Base-by-base conservation (phyloP, 2,888 invertebrate genomes). In the Eupithecia subumbrata region DNA sequence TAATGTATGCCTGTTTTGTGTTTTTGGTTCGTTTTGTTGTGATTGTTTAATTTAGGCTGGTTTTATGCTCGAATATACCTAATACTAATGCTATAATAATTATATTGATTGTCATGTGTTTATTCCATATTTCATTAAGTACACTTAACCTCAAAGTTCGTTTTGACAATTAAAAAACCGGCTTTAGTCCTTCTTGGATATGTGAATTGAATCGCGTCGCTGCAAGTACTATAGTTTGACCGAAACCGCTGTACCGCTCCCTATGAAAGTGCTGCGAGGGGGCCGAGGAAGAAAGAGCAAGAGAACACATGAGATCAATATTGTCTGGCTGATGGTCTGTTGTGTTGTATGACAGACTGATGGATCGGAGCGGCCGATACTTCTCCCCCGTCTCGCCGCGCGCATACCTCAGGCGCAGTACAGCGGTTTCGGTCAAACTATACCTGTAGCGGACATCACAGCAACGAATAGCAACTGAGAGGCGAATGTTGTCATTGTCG, bases 21-120 rank as follows among this genome's bases (percentile, higher is more conserved):
- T 78, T 78, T 79, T 75, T 73, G 72, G 76, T 75, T 81, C 76
- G 76, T 76, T 80, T 74, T 74, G 69, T 77, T 76, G 71, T 76
- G 74, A 78, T 76, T 78, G 79, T 81, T 52, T 82, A 48, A 74
- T 69, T 74, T 71, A 52, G 40, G 64, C 37, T 52, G 37, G 60
- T 69, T 45, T 74, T 66, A 48, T 37, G 18, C 64, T 64, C 18
- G 8, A 30, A 64, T 34, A 34, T 63, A 30, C 18, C 12, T 43
- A 43, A 43, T 14, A 40, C 40, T 56, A 56, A 9, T 60, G 60
- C 60, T 60, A 25, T 60, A 25, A 25, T 60, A 25, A 60, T 60
- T 60, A 14, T 11, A 60, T 25, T 60, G 60, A 25, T 25, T 56
- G 30, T n/a, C n/a, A 56, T 56, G 3, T 56, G 52, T 9, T 52